Evolutionary conservation across 2,888 invertebrate genomes (phyloP).

Genomic region (Reticulitermes lucifugus): DNA sequence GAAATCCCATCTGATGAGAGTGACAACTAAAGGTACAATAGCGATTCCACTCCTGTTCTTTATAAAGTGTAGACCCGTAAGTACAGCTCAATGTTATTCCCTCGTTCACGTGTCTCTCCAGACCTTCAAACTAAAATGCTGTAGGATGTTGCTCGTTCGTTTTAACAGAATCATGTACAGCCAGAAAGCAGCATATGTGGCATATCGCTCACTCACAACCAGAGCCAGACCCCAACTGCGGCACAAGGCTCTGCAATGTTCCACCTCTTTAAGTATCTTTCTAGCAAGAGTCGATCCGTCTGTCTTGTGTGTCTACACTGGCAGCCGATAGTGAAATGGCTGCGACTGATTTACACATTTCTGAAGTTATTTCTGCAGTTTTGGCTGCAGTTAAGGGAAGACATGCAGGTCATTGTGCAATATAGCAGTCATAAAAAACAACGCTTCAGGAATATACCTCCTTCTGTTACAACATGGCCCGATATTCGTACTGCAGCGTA

Average conservation of each 20-base stretch:
- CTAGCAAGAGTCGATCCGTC: constrained; percentile 41
- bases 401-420: constrained; percentile 6
- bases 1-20: too few species aligned
- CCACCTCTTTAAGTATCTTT: constrained; percentile 42
- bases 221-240: neutral
- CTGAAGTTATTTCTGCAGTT: constrained; percentile 42
- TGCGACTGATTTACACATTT: constrained; percentile 45
- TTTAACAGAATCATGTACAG: neutral
- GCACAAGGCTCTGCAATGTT: constrained; percentile 19
- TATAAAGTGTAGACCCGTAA: too few species aligned
- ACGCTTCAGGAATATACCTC: neutral
- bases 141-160: too few species aligned
- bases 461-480: neutral
- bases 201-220: neutral
- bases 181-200: neutral
- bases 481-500: neutral
- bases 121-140: too few species aligned
- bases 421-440: neutral
- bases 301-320: constrained; percentile 41
- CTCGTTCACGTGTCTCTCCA: too few species aligned
- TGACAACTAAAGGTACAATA: too few species aligned
- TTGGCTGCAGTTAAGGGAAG: constrained; percentile 40
- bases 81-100: too few species aligned
- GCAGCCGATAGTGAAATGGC: constrained; percentile 36
- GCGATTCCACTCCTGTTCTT: too few species aligned